Conservation (phyloP, 92 coral and sea anemone genomes). For the Nematostella vectensis region DNA sequence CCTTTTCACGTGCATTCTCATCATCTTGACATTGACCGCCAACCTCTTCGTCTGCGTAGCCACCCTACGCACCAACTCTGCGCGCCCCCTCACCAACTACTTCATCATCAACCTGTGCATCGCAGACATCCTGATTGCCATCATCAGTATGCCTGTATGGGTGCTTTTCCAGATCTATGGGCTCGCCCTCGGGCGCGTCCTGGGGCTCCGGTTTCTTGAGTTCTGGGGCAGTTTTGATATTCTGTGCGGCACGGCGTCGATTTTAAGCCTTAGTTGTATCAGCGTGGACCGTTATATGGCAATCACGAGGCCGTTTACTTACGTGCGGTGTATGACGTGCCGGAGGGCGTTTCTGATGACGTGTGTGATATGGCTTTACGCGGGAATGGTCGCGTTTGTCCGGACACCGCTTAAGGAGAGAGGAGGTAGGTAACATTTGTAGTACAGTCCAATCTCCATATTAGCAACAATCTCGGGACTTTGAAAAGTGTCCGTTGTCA, state of each 20-base stretch:
- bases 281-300: constrained; percentile 71
- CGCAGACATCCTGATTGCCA: constrained; percentile 64
- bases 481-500: no score
- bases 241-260: constrained; percentile 77
- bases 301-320: constrained; percentile 60
- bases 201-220: constrained; percentile 34
- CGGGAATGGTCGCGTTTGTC: constrained; percentile 51
- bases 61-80: constrained; percentile 49
- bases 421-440: constrained; percentile 19
- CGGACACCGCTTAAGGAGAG: constrained; percentile 19
- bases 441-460: neutral
- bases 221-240: constrained; percentile 71
- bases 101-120: constrained; percentile 82
- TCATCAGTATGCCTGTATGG: constrained; percentile 90
- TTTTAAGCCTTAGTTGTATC: constrained; percentile 76
- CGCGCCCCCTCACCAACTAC: constrained; percentile 53
- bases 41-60: constrained; percentile 73
- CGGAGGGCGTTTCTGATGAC: constrained; percentile 36
- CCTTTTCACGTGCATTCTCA: constrained; percentile 40
- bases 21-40: constrained; percentile 44
- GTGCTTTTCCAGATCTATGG: constrained; percentile 50
- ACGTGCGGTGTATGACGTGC: constrained; percentile 48
- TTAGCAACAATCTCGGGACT: neutral
- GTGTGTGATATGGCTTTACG: constrained; percentile 59
- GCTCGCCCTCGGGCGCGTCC: neutral